Percentiles rank a stretch among this genome's conserved stretches.
These are phyloP conservation scores for Rhabdomys dilectus DNA, from an alignment of 2,113 vertebrate species.

Conservation along the genomic window DNA sequence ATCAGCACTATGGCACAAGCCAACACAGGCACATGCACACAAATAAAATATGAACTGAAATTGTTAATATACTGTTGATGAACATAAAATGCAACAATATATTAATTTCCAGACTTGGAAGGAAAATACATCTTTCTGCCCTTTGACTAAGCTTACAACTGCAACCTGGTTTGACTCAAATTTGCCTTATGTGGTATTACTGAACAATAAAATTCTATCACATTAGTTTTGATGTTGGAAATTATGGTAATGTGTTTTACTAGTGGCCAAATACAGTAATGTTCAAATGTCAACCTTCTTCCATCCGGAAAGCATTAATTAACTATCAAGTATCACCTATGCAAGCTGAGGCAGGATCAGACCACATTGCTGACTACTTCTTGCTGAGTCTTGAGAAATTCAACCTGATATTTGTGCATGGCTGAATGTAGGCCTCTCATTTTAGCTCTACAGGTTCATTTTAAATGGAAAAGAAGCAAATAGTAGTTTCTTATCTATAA, in stretches of 20 bases:
- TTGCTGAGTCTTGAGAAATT: conserved; percentile 39
- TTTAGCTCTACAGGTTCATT: not conserved
- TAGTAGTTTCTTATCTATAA: not conserved
- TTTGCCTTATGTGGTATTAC: not conserved
- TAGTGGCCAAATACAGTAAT: not conserved
- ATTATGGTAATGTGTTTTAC: not conserved
- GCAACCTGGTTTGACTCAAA: not conserved
- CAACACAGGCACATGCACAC: not conserved
- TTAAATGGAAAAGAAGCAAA: not conserved
- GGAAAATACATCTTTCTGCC: not conserved
- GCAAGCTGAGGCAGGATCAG: not conserved
- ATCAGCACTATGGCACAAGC: not conserved
- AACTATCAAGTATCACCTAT: not conserved
- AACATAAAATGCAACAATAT: not conserved
- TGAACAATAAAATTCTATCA: not conserved
- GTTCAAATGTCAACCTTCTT: not conserved
- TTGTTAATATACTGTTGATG: not conserved
- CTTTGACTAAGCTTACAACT: not conserved
- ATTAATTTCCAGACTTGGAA: not conserved
- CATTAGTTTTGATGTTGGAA: not conserved
- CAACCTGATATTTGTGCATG: not conserved
- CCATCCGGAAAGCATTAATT: not conserved
- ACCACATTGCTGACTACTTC: not conserved
- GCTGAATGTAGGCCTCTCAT: not conserved
- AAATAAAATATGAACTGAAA: not conserved